Base-by-base conservation (phyloP, 2,888 invertebrate species). In the Carabus problematicus region DNA sequence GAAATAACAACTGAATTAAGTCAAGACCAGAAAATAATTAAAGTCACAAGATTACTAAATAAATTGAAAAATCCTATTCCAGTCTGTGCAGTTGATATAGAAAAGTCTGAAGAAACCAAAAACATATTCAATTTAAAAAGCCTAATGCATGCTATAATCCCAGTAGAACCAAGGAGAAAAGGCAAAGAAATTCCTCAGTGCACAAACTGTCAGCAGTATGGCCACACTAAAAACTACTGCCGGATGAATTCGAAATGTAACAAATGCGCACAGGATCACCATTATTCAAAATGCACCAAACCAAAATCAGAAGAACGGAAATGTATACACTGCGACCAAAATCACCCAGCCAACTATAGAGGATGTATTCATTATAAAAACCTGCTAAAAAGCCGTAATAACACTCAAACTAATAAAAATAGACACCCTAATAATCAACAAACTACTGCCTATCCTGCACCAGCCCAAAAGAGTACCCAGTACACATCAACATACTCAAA, bases 281-380 rank as follows among this genome's bases (percentile, higher is more conserved):
- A 63, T 14, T 63, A 14, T 12, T 29, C 39, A 8, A 52, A 63
- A n/a, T 63, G 52, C 11, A 52, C 40, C 16, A 52, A 54, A 54
- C 9, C 39, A 11, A 14, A 11, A n/a, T 12, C 14, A 52, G 39
- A 1, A 4, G 40, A 54, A 14, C 41, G 40, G 3, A 63, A 63
- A 52, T 63, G 42, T 39, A 18, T 52, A 40, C 49, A 63, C 52
- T 63, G 54, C n/a, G n/a, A n/a, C n/a, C n/a, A n/a, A n/a, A n/a
- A n/a, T n/a, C n/a, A n/a, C n/a, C n/a, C n/a, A n/a, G n/a, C n/a
- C n/a, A n/a, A n/a, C n/a, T n/a, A n/a, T n/a, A n/a, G n/a, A n/a
- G n/a, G n/a, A n/a, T n/a, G n/a, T n/a, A n/a, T n/a, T n/a, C n/a
- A n/a, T n/a, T n/a, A n/a, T n/a, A n/a, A n/a, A n/a, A n/a, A n/a